Base-by-base conservation (phyloP, 2,113 vertebrate species). In the Raja brachyura region DNA sequence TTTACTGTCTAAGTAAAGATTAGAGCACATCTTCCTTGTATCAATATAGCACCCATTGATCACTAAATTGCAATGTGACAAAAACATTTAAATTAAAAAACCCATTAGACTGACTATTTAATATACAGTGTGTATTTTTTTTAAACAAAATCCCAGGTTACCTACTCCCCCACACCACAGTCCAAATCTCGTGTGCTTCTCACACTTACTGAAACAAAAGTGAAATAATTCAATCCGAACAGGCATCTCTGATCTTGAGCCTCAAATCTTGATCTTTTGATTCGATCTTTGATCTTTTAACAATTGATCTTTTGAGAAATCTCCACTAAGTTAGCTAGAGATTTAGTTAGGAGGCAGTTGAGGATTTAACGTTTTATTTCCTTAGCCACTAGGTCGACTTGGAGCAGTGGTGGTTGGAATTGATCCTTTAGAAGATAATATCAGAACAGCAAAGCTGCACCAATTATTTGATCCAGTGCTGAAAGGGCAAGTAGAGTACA, bases 391-490 rank as follows among this genome's bases (percentile, higher is more conserved):
- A 93, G 98, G 97, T 18, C 97, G 99, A 88, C 95, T 99, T 79
- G 99, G 99, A 93, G 98, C 98, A 85, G 95, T 94, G 0, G 97
- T 99, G 94, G 94, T 96, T 93, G 99, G 98, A 94, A 97, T 99
- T 11, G 99, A 99, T 95, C 99, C 99, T 93, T 96, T 99, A 93
- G 97, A 97, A 93, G 97, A 98, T 94, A 99, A 97, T 94, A 97
- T 99, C 94, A 95, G 95, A 95, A 97, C 95, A 31, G 99, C 98
- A 39, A 96, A 96, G 95, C 95, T 93, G 93, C 99, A 99, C 95
- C 96, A 96, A 22, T 98, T 97, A 93, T 96, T 95, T 93, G 98
- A 99, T 96, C 98, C 98, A 0, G 96, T 96, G 88, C 95, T 99
- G 78, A 94, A 94, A 77, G 93, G 96, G 77, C 95, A 94, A 31